A percentile compares a stretch with the other conserved stretches of the same genome.
phyloP scores from a whole-genome alignment of 2,797 vertebrate genomes.

The Tiaroga cobitis region DNA sequence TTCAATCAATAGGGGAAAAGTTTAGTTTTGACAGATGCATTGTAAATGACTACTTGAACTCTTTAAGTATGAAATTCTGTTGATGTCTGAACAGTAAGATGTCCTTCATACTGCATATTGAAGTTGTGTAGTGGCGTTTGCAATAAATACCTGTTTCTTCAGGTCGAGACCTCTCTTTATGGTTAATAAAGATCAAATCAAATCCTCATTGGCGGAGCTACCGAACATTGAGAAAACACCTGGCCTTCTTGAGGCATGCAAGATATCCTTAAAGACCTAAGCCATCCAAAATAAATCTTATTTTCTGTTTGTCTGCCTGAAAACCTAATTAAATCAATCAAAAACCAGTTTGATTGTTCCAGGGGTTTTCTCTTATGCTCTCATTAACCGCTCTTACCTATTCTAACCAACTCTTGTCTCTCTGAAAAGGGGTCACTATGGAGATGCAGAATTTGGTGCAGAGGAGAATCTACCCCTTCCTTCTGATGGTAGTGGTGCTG shows the following conservation, averaged over 20 bases:
- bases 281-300: neutral
- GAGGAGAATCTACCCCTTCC: slow-evolving; percentile 96
- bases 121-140: neutral
- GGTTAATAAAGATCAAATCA: neutral
- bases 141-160: neutral
- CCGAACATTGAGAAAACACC: no score
- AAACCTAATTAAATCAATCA: neutral
- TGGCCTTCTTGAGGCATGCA: no score
- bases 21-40: neutral
- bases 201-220: no score
- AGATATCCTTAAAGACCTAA: neutral
- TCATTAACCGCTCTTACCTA: neutral
- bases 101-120: neutral
- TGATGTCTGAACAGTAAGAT: slow-evolving; percentile 1
- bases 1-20: neutral
- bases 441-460: slow-evolving; percentile 98
- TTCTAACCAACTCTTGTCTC: neutral
- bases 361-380: neutral
- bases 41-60: slow-evolving; percentile 8
- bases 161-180: neutral
- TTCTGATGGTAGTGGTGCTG: slow-evolving; percentile 95
- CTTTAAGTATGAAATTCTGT: neutral
- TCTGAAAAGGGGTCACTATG: slow-evolving; percentile 86
- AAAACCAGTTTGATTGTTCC: neutral
- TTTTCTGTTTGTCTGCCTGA: neutral